Conservation (phyloP, 2,113 vertebrate genomes). For the Telmatochromis brachygnathus region DNA sequence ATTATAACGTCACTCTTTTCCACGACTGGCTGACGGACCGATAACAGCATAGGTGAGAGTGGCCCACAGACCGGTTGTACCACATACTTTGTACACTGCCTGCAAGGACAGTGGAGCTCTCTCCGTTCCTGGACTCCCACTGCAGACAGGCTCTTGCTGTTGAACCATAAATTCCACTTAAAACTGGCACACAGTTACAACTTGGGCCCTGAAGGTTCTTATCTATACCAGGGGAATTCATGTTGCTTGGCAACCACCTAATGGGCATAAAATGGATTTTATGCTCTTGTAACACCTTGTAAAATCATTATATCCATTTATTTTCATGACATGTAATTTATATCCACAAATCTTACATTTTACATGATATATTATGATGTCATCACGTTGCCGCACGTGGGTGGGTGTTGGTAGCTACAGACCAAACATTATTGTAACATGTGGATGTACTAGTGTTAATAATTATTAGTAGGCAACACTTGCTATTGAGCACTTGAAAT, state of each 20-base stretch:
- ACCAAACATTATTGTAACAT: background rate
- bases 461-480: background rate
- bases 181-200: background rate
- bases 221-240: background rate
- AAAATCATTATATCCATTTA: background rate
- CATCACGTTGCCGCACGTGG: accelerated
- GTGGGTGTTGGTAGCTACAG: background rate
- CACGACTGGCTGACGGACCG: accelerated
- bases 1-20: background rate
- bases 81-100: background rate
- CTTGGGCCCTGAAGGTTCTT: background rate
- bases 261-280: background rate
- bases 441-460: background rate
- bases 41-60: background rate
- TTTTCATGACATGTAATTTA: background rate
- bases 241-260: background rate
- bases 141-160: background rate
- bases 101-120: background rate
- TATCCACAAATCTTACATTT: background rate
- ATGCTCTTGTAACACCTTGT: background rate
- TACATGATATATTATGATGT: background rate
- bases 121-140: accelerated
- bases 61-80: background rate
- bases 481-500: background rate
- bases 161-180: background rate